Evolutionary conservation across 2,888 invertebrate species (phyloP).

Genomic region (Leptinotarsa juncta): DNA sequence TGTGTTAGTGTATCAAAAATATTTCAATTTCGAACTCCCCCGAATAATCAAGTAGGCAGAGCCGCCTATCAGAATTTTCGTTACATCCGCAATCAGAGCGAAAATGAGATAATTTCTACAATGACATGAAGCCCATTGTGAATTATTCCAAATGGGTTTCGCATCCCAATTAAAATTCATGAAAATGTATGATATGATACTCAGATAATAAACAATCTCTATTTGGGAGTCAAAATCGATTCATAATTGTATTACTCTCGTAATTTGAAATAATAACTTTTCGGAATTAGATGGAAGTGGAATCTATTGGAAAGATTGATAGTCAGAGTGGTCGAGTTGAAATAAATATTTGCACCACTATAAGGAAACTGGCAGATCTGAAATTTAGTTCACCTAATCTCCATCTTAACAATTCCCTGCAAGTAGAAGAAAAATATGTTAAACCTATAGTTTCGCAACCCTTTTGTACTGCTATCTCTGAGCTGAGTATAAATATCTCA

Average conservation of each 20-base stretch:
- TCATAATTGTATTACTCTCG: conserved; percentile 26
- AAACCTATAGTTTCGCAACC: too few species aligned
- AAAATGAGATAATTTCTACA: conserved; percentile 12
- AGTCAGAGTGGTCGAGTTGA: neutral
- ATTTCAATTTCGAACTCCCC: neutral
- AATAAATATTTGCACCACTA: too few species aligned
- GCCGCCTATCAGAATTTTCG: neutral
- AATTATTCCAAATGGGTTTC: conserved; percentile 18
- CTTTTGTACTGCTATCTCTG: too few species aligned
- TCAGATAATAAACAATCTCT: neutral
- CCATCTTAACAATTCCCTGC: too few species aligned
- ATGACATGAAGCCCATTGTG: conserved; percentile 16
- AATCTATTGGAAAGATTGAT: neutral
- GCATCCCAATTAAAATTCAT: conserved; percentile 21
- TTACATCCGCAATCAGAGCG: conserved; percentile 6
- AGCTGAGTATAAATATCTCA: too few species aligned
- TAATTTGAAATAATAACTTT: conserved; percentile 1
- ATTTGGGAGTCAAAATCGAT: conserved; percentile 28
- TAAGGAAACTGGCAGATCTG: too few species aligned
- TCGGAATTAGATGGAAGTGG: neutral
- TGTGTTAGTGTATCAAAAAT: too few species aligned
- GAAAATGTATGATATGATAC: conserved; percentile 14
- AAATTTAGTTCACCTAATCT: too few species aligned
- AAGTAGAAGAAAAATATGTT: too few species aligned
- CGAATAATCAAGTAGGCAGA: neutral